These are phyloP conservation scores for Arenicola marina DNA, from an alignment of 2,888 invertebrate species.

Conservation along the genomic window DNA sequence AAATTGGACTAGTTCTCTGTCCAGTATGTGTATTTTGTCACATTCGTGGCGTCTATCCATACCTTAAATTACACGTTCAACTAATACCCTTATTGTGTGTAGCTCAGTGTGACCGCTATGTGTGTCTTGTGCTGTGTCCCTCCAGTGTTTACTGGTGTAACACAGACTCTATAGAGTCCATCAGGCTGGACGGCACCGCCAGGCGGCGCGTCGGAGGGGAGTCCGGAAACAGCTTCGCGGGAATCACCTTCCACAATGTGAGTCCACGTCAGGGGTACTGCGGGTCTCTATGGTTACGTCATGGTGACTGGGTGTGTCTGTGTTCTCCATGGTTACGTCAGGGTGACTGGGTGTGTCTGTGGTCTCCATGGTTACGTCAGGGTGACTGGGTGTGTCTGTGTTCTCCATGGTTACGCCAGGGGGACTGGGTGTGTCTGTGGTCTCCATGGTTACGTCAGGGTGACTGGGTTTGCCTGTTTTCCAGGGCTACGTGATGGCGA, in stretches of 20 bases:
- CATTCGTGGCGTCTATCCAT: too few species aligned
- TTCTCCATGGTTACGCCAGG: background rate
- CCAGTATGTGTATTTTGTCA: too few species aligned
- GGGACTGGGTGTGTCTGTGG: background rate
- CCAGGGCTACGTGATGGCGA: slow-evolving; percentile 23
- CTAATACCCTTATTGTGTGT: background rate
- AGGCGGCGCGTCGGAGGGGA: slow-evolving; percentile 7
- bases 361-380: background rate
- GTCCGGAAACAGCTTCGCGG: slow-evolving; percentile 15
- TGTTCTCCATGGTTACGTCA: background rate
- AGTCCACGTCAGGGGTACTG: background rate
- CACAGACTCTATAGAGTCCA: slow-evolving; percentile 13
- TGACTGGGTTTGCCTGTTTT: background rate
- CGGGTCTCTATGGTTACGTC: background rate
- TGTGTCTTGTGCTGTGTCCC: slow-evolving; percentile 2
- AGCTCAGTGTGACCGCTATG: too few species aligned
- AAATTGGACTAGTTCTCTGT: too few species aligned
- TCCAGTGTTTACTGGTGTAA: slow-evolving; percentile 28
- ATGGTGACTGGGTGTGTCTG: background rate
- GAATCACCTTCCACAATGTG: slow-evolving; percentile 20
- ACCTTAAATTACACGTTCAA: background rate
- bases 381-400: background rate
- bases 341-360: background rate
- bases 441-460: too few species aligned
- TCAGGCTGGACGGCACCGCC: slow-evolving; percentile 15